Conservation (phyloP, 2,797 vertebrate species). For the Chelon labrosus region DNA sequence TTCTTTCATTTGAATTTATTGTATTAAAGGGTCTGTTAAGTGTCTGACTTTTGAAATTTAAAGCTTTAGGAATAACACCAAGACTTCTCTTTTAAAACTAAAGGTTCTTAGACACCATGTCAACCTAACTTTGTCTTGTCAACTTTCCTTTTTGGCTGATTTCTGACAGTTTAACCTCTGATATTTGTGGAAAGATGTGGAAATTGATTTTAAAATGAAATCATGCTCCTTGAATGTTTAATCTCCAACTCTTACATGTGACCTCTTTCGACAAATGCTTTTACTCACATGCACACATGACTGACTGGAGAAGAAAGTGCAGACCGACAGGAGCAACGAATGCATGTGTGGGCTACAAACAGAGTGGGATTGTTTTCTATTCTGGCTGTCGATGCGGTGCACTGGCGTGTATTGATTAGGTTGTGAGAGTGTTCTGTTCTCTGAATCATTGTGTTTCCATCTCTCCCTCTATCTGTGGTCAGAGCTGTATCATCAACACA, state of each 20-base stretch:
- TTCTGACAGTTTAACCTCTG: too few species aligned
- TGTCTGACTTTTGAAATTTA: too few species aligned
- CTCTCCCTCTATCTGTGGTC: slow-evolving; percentile 45
- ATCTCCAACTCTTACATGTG: too few species aligned
- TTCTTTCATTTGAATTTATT: neutral
- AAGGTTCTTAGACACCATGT: too few species aligned
- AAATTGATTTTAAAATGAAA: too few species aligned
- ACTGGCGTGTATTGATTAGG: slow-evolving; percentile 66
- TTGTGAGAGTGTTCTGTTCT: slow-evolving; percentile 54
- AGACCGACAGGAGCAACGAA: slow-evolving; percentile 43
- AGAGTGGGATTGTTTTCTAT: slow-evolving; percentile 61
- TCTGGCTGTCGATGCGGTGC: slow-evolving; percentile 45
- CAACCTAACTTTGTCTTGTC: too few species aligned
- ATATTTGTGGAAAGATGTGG: too few species aligned
- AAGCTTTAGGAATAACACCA: too few species aligned
- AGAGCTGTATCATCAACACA: slow-evolving; percentile 65
- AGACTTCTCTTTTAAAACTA: too few species aligned
- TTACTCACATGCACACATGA: neutral
- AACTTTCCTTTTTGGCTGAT: too few species aligned
- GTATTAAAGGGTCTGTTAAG: too few species aligned
- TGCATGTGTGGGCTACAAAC: slow-evolving; percentile 62
- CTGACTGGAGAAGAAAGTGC: slow-evolving; percentile 47
- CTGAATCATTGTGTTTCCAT: slow-evolving; percentile 69
- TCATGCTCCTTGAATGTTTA: too few species aligned
- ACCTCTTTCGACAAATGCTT: neutral